Percentiles rank a stretch among this genome's conserved stretches.
Evolutionary conservation across 53 echinoderm and acorn worm species (phyloP).

Genomic region (Antedon mediterranea): DNA sequence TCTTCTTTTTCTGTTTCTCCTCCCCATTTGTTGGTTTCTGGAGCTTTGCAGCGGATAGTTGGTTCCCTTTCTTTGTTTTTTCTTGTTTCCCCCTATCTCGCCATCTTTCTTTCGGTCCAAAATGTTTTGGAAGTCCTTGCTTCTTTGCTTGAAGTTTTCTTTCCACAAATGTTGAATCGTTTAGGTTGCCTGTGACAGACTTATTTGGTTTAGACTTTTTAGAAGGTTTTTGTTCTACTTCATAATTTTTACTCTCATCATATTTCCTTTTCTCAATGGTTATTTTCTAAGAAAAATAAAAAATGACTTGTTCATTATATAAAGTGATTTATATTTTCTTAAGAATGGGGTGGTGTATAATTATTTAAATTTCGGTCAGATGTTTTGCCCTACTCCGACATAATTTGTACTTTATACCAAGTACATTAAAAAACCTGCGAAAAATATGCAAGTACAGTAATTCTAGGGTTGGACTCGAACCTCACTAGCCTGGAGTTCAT

Average conservation of each 20-base stretch:
- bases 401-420: no score
- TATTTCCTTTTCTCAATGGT: background rate
- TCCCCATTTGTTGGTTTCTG: conserved; percentile 2
- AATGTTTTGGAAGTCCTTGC: conserved; percentile 45
- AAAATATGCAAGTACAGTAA: no score
- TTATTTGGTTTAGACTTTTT: background rate
- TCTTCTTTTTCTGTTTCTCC: conserved; percentile 34
- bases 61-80: conserved; percentile 3
- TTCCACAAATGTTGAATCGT: background rate
- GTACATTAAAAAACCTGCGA: no score
- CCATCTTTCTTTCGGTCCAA: conserved; percentile 51
- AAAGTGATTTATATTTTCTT: no score
- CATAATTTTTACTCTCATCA: background rate
- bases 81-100: conserved; percentile 34
- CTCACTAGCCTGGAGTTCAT: no score
- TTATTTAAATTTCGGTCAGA: no score
- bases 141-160: conserved; percentile 12
- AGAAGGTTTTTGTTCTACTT: background rate
- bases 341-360: no score
- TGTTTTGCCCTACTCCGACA: no score
- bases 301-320: background rate
- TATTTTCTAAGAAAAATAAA: background rate
- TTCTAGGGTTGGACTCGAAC: no score
- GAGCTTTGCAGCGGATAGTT: background rate
- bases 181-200: background rate